Conservation (phyloP, 2,113 vertebrate genomes). For the Alces alces region DNA sequence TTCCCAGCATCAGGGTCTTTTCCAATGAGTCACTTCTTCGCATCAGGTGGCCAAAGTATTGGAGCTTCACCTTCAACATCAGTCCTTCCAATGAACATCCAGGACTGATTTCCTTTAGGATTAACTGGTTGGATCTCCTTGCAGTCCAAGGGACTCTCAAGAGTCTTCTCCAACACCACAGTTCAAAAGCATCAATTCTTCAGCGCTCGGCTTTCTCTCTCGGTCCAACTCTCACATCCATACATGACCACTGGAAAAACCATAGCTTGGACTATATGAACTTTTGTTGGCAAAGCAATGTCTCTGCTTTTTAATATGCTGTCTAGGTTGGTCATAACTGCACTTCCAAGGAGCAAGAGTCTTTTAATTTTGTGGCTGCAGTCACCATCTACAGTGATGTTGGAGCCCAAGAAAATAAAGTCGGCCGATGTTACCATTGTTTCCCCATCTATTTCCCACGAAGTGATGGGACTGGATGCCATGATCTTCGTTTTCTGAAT, state of each 20-base stretch:
- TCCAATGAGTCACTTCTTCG: neutral
- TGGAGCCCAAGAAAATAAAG: neutral
- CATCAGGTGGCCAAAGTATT: neutral
- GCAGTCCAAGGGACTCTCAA: neutral
- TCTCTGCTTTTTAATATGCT: neutral
- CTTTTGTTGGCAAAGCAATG: neutral
- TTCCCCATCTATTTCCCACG: neutral
- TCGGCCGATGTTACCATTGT: neutral
- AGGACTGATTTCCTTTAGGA: neutral
- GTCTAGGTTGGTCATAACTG: neutral
- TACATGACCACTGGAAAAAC: neutral
- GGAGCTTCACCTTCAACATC: neutral
- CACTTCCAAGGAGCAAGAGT: neutral
- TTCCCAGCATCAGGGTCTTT: neutral
- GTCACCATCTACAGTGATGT: neutral
- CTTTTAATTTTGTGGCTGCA: neutral
- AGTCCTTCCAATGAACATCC: neutral
- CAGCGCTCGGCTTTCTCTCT: accelerated
- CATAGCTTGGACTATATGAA: neutral
- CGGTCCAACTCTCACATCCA: neutral
- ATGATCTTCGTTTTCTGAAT: neutral
- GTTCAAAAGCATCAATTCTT: neutral
- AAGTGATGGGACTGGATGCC: neutral
- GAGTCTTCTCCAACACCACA: neutral
- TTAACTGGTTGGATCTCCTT: neutral